phyloP scores from a whole-genome alignment of 2,888 invertebrate genomes.

The Adelognathus sp. region DNA sequence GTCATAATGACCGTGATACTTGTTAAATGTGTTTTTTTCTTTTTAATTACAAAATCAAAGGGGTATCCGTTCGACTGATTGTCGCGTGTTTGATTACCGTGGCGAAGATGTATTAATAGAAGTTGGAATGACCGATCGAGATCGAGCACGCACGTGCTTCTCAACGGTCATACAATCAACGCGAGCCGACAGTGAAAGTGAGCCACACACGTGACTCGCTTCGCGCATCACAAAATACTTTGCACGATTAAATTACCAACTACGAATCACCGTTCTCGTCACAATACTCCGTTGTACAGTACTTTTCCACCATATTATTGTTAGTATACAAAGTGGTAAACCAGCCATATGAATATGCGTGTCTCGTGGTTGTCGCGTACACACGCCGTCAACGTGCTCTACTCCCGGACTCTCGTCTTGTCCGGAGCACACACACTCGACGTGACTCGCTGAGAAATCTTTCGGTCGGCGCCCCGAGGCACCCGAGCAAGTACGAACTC shows the following conservation, averaged over 20 bases:
- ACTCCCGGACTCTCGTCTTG: not conserved
- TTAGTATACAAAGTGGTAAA: not conserved
- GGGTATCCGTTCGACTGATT: not conserved
- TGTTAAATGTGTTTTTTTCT: too few relatives aligned
- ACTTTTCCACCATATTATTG: not conserved
- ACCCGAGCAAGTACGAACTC: not conserved
- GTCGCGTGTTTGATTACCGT: not conserved
- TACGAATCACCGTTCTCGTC: not conserved
- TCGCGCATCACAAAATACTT: slow-evolving; percentile 28
- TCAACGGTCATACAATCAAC: slow-evolving; percentile 36
- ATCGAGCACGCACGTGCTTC: slow-evolving; percentile 37
- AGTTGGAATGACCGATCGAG: slow-evolving; percentile 14
- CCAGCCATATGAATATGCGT: not conserved
- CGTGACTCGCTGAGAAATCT: not conserved
- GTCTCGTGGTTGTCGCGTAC: not conserved
- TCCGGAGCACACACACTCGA: too few relatives aligned
- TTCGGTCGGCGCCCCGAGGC: slow-evolving; percentile 8
- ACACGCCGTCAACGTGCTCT: not conserved
- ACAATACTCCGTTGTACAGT: not conserved
- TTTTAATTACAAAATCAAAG: not conserved
- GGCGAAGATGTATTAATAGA: not conserved
- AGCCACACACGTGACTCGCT: slow-evolving; percentile 58
- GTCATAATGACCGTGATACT: too few relatives aligned
- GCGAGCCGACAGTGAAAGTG: slow-evolving; percentile 56
- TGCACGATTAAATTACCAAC: not conserved